Percentiles rank a stretch among this genome's conserved stretches.
Evolutionary conservation across 30 jellyfish, hydroid and myxozoan species (phyloP).

Genomic region (Turritopsis rubra): DNA sequence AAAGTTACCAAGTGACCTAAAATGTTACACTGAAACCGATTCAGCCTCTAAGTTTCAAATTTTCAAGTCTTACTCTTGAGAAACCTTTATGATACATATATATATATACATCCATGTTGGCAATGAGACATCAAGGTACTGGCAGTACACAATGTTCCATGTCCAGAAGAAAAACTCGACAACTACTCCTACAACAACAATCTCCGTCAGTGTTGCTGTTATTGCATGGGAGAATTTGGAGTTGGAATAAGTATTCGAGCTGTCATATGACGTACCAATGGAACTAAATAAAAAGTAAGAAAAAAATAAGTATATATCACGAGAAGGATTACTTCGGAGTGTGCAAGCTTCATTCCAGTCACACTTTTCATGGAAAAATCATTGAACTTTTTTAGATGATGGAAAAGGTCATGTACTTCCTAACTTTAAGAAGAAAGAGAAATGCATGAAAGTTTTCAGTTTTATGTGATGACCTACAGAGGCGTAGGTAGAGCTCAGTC

Average conservation of each 20-base stretch:
- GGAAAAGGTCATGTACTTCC: too few relatives aligned
- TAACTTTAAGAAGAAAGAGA: too few relatives aligned
- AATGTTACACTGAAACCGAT: neutral
- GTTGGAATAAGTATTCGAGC: slow-evolving; percentile 73
- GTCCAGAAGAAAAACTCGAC: neutral
- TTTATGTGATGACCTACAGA: too few relatives aligned
- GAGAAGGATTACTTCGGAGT: neutral
- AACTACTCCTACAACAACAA: neutral
- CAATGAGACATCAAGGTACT: too few relatives aligned
- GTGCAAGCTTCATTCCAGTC: too few relatives aligned
- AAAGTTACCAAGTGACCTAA: neutral
- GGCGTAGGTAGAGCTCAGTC: too few relatives aligned
- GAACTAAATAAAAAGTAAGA: slow-evolving; percentile 40
- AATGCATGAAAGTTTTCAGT: too few relatives aligned
- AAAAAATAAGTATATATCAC: neutral
- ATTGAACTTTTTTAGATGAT: too few relatives aligned
- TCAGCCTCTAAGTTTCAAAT: too few relatives aligned
- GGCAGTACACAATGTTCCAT: neutral
- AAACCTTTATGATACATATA: too few relatives aligned
- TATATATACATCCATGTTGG: neutral
- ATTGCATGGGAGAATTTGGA: slow-evolving; percentile 84
- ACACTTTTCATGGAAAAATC: too few relatives aligned
- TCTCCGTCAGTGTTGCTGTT: neutral
- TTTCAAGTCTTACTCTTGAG: too few relatives aligned
- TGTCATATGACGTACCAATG: slow-evolving; percentile 73